Conservation (phyloP, 2,888 invertebrate species). For the Eubasilissa splendida region DNA sequence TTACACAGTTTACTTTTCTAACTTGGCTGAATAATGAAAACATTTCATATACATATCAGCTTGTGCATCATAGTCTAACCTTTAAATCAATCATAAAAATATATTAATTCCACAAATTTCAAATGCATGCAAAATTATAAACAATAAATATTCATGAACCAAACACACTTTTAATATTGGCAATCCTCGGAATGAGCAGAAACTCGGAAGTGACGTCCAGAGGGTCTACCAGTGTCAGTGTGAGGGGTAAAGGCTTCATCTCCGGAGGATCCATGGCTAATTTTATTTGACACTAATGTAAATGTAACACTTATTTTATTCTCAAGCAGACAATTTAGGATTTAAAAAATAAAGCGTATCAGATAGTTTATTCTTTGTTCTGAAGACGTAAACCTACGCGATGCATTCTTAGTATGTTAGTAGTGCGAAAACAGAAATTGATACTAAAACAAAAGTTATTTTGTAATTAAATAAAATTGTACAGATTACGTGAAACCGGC, state of each 20-base stretch:
- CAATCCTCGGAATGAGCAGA: constrained; percentile 42
- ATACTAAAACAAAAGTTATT: no score
- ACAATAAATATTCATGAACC: neutral
- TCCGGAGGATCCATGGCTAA: constrained; percentile 40
- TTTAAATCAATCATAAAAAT: no score
- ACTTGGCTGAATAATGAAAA: no score
- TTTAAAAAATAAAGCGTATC: neutral
- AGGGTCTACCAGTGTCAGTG: constrained; percentile 39
- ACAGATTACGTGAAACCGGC: constrained; percentile 12
- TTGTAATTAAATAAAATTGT: neutral
- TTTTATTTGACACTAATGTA: neutral
- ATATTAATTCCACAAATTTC: no score
- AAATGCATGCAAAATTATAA: no score
- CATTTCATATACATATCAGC: no score
- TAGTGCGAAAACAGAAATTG: no score
- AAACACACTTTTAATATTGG: constrained; percentile 28
- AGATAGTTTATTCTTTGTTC: constrained; percentile 12
- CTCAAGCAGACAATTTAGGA: neutral
- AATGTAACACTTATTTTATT: neutral
- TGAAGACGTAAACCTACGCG: neutral
- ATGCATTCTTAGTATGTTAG: neutral
- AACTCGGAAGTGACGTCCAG: constrained; percentile 41
- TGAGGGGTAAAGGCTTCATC: constrained; percentile 50
- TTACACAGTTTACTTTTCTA: no score
- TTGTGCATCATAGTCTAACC: no score